Percentiles rank a stretch among this genome's conserved stretches.
Conservation (phyloP, 2,113 vertebrate genomes). For the Sterrhoptilus dennistouni region DNA sequence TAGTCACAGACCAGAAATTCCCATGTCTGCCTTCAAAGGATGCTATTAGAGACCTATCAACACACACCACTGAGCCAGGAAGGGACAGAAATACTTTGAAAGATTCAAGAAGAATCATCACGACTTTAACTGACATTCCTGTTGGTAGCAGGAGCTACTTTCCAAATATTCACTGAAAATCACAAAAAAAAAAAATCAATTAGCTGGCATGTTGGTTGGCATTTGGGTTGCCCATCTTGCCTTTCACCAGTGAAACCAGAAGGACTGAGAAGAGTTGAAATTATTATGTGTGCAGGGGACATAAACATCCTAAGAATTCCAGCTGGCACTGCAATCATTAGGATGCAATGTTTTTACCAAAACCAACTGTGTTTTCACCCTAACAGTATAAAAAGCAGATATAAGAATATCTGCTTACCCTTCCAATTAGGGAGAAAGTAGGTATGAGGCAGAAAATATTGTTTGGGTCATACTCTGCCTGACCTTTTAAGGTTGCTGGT, state of each 20-base stretch:
- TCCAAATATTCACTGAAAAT: neutral
- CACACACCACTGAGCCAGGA: neutral
- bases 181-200: neutral
- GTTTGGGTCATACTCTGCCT: neutral
- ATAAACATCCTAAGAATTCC: neutral
- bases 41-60: neutral
- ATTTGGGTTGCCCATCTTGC: neutral
- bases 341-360: neutral
- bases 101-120: neutral
- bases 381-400: neutral
- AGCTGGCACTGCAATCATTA: neutral
- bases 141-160: neutral
- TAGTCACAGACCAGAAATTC: neutral
- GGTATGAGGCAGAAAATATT: neutral
- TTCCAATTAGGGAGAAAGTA: constrained; percentile 1
- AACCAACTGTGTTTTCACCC: neutral
- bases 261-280: neutral
- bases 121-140: neutral
- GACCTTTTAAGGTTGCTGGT: constrained; percentile 41
- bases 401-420: neutral
- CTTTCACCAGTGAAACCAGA: neutral
- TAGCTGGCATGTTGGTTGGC: neutral
- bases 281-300: neutral
- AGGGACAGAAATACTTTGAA: neutral
- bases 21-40: neutral